phyloP scores from a whole-genome alignment of 2,113 vertebrate genomes.

The Spheniscus mendiculus region DNA sequence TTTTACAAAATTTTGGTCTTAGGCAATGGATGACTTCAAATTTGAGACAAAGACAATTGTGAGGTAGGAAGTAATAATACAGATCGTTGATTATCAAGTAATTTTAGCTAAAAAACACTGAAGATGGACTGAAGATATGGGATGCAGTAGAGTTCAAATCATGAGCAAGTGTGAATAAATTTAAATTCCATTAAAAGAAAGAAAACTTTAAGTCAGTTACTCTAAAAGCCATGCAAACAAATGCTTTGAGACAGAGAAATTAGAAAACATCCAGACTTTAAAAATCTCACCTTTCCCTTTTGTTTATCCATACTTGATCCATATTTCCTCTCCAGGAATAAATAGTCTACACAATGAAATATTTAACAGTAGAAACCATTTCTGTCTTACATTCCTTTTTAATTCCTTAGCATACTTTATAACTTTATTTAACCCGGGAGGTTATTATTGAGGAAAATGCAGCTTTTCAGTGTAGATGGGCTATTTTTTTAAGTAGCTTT shows the following conservation, averaged over 20 bases:
- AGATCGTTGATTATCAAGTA: not conserved
- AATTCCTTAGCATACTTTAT: not conserved
- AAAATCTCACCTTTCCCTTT: not conserved
- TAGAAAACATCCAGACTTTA: not conserved
- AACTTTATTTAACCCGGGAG: not conserved
- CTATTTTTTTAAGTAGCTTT: not conserved
- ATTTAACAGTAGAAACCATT: not conserved
- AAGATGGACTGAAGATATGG: not conserved
- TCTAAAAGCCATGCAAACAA: not conserved
- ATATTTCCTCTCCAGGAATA: not conserved
- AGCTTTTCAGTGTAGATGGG: not conserved
- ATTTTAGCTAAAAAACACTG: not conserved
- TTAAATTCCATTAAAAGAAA: not conserved
- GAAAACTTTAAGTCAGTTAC: not conserved
- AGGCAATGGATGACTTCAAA: not conserved
- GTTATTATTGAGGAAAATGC: not conserved
- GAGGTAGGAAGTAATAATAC: not conserved
- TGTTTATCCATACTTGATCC: not conserved
- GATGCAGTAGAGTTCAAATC: not conserved
- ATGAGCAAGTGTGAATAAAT: not conserved
- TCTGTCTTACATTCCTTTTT: not conserved
- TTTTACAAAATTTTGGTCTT: not conserved
- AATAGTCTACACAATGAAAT: not conserved
- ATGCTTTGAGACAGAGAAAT: not conserved
- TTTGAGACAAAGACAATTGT: not conserved